These are phyloP conservation scores for Danio aesculapii DNA, from an alignment of 2,797 vertebrate genomes.

Conservation along the genomic window DNA sequence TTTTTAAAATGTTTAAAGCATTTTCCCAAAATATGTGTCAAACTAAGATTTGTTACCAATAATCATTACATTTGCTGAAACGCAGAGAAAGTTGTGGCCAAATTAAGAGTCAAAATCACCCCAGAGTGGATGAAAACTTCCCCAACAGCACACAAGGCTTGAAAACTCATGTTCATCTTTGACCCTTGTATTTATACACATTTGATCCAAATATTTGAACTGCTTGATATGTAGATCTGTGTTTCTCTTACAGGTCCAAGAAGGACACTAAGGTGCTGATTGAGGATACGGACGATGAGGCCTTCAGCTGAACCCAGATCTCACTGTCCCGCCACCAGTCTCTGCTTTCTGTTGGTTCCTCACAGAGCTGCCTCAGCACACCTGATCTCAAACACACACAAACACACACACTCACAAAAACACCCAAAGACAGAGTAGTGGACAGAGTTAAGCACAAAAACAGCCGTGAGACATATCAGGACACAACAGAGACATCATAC, in stretches of 20 bases:
- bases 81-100: too few species aligned
- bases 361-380: conserved; percentile 60
- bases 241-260: conserved; percentile 83
- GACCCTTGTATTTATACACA: too few species aligned
- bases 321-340: conserved; percentile 22
- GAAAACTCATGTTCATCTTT: too few species aligned
- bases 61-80: too few species aligned
- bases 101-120: too few species aligned
- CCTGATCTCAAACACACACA: conserved; percentile 45
- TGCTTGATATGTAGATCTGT: conserved; percentile 20
- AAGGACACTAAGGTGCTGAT: conserved; percentile 97
- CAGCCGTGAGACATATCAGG: conserved; percentile 44
- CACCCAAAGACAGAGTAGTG: conserved; percentile 40
- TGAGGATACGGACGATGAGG: conserved; percentile 96
- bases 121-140: too few species aligned
- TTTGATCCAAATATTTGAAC: background rate
- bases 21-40: too few species aligned
- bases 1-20: too few species aligned
- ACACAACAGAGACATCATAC: conserved; percentile 47
- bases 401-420: conserved; percentile 33
- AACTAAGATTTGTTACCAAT: too few species aligned
- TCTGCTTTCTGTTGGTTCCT: conserved; percentile 47
- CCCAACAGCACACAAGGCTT: too few species aligned
- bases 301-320: conserved; percentile 86
- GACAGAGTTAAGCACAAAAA: conserved; percentile 76